phyloP scores from a whole-genome alignment of 1,140 invertebrate species.

The Camponotus pennsylvanicus region DNA sequence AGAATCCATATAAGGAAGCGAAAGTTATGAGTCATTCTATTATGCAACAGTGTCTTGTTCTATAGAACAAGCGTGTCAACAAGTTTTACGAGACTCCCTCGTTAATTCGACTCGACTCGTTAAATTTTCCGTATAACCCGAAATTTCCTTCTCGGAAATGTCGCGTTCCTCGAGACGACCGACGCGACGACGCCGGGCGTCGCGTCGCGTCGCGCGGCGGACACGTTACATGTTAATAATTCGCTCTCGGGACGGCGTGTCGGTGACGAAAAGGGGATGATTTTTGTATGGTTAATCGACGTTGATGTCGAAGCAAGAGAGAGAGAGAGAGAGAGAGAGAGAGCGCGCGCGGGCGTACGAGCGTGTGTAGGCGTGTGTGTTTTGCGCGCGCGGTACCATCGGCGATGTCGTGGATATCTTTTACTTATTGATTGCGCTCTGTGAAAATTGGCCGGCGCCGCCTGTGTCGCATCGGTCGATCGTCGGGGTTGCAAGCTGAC shows the following conservation, averaged over 20 bases:
- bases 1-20: not conserved
- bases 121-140: not conserved
- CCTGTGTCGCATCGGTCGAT: slow-evolving; percentile 84
- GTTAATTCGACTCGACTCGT: not conserved
- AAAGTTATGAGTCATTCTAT: not conserved
- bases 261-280: not conserved
- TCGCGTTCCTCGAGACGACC: not conserved
- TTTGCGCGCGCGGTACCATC: slow-evolving; percentile 24
- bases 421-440: slow-evolving; percentile 83
- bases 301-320: slow-evolving; percentile 11
- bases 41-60: not conserved
- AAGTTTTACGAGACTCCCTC: not conserved
- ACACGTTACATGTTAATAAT: slow-evolving; percentile 19
- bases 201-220: not conserved
- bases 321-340: not conserved
- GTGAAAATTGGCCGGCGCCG: slow-evolving; percentile 84
- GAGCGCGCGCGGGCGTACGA: not conserved
- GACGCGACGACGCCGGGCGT: slow-evolving; percentile 5
- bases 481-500: slow-evolving; percentile 80
- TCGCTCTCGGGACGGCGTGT: not conserved
- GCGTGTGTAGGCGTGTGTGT: not conserved
- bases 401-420: slow-evolving; percentile 73
- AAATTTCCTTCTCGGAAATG: slow-evolving; percentile 23
- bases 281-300: slow-evolving; percentile 40
- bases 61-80: not conserved